Percentiles rank a stretch among this genome's conserved stretches.
Conservation (phyloP, 1,140 invertebrate genomes). For the Scylla paramamosain region DNA sequence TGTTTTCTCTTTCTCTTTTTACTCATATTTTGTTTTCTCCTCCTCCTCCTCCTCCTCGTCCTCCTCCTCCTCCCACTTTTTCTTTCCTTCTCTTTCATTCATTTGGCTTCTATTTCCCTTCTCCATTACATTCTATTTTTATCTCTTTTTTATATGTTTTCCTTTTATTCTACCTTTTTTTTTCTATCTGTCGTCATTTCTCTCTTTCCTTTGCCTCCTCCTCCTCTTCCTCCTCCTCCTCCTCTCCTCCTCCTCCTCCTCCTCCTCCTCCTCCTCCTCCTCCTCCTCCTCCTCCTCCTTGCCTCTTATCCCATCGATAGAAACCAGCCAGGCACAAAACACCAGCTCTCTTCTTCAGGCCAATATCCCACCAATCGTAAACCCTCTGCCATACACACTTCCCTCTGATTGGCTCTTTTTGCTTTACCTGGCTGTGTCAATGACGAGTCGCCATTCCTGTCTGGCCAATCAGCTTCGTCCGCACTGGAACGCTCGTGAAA, state of each 20-base stretch:
- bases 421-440: background rate
- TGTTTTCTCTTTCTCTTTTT: background rate
- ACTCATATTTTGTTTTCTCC: background rate
- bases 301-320: background rate
- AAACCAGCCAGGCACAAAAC: background rate
- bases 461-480: background rate
- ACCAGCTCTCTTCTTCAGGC: background rate
- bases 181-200: background rate
- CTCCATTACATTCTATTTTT: background rate
- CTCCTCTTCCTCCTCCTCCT: background rate
- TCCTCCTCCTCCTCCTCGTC: background rate
- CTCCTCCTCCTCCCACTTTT: background rate
- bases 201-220: background rate
- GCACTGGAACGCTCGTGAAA: background rate
- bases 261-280: background rate
- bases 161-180: background rate
- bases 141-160: too few species aligned
- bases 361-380: constrained; percentile 2
- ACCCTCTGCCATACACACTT: background rate
- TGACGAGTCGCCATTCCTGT: background rate
- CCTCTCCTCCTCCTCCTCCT: too few species aligned
- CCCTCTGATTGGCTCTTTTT: background rate
- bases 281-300: background rate
- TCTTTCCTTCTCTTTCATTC: background rate
- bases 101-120: background rate